Base-by-base conservation (phyloP, 2,113 vertebrate genomes). In the Dicentrarchus labrax region DNA sequence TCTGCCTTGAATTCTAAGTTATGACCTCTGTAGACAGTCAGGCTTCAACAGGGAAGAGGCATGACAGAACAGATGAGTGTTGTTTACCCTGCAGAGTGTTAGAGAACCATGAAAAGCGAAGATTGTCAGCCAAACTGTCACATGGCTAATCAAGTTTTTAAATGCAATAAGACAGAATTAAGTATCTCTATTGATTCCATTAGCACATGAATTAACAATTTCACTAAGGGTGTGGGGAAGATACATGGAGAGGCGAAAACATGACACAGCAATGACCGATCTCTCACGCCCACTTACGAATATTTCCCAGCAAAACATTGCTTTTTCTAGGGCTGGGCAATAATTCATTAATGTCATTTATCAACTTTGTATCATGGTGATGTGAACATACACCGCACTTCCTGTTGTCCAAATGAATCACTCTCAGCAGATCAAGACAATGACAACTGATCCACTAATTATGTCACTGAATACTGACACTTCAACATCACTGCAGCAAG, bases 1-100 rank as follows among this genome's bases (percentile, higher is more conserved):
- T 79, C 74, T 84, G 85, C 69, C 66, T 87, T 84, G 86, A 89
- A 80, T 86, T 78, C 54, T 67, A 85, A 89, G 73, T 70, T 84
- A 51, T 82, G 82, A 86, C 82, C 77, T 88, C 76, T 76, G 78
- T 68, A 87, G 82, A 83, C 81, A 81, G 79, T 68, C 59, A 54
- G 83, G 54, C 51, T 81, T 76, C 56, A 56, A 53, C 5, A 48
- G 36, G 21, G 64, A 73, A 59, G 64, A 68, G 36, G 36, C 21
- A 22, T 4, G 54, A 51, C 70, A 17, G 69, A 67, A 43, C 24
- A 69, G 67, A 77, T 36, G 61, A 71, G 21, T 10, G 47, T 10
- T 5, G 7, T 53, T 76, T 76, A 41, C 3, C 45, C 17, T 51
- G 6, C 45, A 74, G 21, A 69, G 9, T 21, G 19, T 47, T 16